A percentile compares a stretch with the other conserved stretches of the same genome.
These are phyloP conservation scores for Cyclophora punctaria DNA, from an alignment of 2,888 invertebrate genomes.

Conservation along the genomic window DNA sequence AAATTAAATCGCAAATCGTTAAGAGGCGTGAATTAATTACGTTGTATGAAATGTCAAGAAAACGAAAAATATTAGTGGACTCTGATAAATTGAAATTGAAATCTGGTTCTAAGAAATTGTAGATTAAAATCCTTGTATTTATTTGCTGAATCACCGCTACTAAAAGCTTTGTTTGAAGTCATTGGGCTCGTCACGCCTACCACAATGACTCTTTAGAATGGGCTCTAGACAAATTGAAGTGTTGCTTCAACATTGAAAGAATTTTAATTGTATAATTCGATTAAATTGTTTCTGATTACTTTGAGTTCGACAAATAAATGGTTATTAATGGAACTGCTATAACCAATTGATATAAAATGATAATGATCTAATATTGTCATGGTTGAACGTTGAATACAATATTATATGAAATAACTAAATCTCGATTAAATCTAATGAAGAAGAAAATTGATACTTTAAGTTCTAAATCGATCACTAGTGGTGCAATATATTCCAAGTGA, in stretches of 20 bases:
- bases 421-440: too few species aligned
- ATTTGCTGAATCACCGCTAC: conserved; percentile 53
- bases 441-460: too few species aligned
- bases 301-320: too few species aligned
- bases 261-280: conserved; percentile 45
- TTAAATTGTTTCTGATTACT: conserved; percentile 19
- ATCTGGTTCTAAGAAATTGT: conserved; percentile 14
- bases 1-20: too few species aligned
- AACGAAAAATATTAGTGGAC: too few species aligned
- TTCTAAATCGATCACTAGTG: too few species aligned
- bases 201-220: conserved; percentile 51
- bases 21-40: too few species aligned
- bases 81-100: not conserved
- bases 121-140: conserved; percentile 17
- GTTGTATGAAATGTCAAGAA: too few species aligned
- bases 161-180: conserved; percentile 65
- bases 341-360: not conserved
- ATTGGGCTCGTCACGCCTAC: conserved; percentile 50
- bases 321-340: not conserved
- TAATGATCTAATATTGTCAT: too few species aligned
- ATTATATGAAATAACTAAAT: too few species aligned
- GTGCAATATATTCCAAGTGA: too few species aligned
- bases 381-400: too few species aligned
- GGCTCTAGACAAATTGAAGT: conserved; percentile 49
- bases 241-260: conserved; percentile 35